Evolutionary conservation across 2,888 invertebrate genomes (phyloP).

Genomic region (Drosophila monieri): DNA sequence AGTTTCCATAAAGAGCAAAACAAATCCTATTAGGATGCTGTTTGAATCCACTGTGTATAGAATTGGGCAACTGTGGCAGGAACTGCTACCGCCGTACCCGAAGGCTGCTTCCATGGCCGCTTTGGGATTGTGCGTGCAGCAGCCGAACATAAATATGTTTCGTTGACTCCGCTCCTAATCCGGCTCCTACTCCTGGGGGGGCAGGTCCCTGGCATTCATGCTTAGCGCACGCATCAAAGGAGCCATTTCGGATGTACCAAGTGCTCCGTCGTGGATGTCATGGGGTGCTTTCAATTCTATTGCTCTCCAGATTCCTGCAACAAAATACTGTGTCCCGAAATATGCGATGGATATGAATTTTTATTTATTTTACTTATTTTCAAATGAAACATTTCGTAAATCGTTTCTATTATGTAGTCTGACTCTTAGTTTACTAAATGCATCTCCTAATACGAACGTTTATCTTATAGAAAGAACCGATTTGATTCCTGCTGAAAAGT

Average conservation of each 20-base stretch:
- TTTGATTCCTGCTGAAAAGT: not conserved
- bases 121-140: constrained; percentile 58
- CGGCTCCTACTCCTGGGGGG: constrained; percentile 24
- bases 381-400: not conserved
- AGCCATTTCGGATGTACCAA: constrained; percentile 32
- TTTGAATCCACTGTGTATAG: constrained; percentile 11
- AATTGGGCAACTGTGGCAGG: not conserved
- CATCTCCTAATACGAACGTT: too few species aligned
- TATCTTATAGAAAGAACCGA: too few species aligned
- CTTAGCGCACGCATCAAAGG: constrained; percentile 36
- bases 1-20: too few species aligned
- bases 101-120: constrained; percentile 51
- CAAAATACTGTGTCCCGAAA: constrained; percentile 17
- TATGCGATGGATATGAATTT: not conserved
- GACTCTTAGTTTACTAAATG: too few species aligned
- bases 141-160: constrained; percentile 34
- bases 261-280: constrained; percentile 37
- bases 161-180: constrained; percentile 21
- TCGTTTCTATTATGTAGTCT: not conserved
- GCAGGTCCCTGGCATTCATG: constrained; percentile 24
- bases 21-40: too few species aligned
- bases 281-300: constrained; percentile 36
- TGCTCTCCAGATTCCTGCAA: constrained; percentile 29
- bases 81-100: constrained; percentile 17
- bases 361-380: not conserved